Evolutionary conservation across 2,797 vertebrate genomes (phyloP), one percentile per base, ranked within the genome.

Genomic region (Lophotriccus pileatus): DNA sequence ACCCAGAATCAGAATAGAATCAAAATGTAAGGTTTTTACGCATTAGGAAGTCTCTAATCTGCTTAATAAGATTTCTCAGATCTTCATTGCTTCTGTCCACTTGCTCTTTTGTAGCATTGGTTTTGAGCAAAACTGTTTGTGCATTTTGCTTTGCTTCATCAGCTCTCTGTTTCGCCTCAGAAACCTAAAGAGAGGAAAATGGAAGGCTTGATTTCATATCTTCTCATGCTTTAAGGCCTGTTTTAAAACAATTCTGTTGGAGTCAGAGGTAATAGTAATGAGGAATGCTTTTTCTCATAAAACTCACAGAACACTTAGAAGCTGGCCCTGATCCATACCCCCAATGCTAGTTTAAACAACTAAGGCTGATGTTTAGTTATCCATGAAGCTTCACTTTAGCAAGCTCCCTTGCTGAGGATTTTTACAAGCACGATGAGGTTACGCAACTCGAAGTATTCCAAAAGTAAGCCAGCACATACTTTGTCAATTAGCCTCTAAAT

Each of bases 1-100:
- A 70, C 5, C 4, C 14, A 76, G 83, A 84, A 64, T 50, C 41
- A 64, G 79, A 82, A 52, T 28, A 52, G 5, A 49, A 85, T 72
- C 39, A 55, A 84, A 93, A 85, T 32, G 5, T 60, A 90, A 95
- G 10, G 10, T 87, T 88, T 98, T 79, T 98, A 99, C 99, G 98
- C 77, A 98, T 99, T 53, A 99, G 97, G 95, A 99, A 99, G 97
- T 99, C 98, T 95, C 98, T 93, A 94, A 99, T 99, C 94, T 99
- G 99, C 89, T 98, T 98, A 98, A 99, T 99, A 46, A 99, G 98
- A 28, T 93, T 98, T 64, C 99, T 98, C 53, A 99, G 98, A 66
- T 99, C 99, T 95, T 99, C 98, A 2, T 99, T 99, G 97, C 99
- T 99, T 96, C 96, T 97, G 93, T 99, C 98, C 55, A 99, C 98